Percentiles rank a stretch among this genome's conserved stretches.
Evolutionary conservation across 1,140 invertebrate species (phyloP).

Genomic region (Drosophila athabasca): DNA sequence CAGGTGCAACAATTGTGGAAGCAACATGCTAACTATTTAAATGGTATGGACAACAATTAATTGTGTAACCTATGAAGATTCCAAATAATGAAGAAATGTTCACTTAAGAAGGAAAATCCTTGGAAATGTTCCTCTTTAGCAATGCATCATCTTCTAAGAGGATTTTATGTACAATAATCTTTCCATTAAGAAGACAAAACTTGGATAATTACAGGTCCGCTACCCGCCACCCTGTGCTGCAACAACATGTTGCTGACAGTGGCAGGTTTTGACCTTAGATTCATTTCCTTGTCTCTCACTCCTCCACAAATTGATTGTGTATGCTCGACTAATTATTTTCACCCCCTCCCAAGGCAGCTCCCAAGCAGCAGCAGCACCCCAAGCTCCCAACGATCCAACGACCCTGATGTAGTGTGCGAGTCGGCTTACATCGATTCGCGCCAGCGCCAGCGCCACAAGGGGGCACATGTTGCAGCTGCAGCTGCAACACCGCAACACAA

Average conservation of each 20-base stretch:
- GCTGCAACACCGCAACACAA: too few relatives aligned
- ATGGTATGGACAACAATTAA: conserved; percentile 67
- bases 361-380: background rate
- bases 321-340: conserved; percentile 52
- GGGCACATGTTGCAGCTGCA: conserved; percentile 4
- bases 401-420: conserved; percentile 68
- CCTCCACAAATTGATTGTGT: conserved; percentile 61
- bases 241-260: conserved; percentile 2
- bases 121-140: too few relatives aligned
- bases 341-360: background rate
- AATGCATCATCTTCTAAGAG: too few relatives aligned
- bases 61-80: background rate
- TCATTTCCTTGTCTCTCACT: conserved; percentile 26
- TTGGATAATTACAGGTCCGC: too few relatives aligned
- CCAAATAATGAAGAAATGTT: too few relatives aligned
- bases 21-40: conserved; percentile 83
- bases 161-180: background rate
- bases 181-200: too few relatives aligned
- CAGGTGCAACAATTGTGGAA: conserved; percentile 83
- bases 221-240: too few relatives aligned
- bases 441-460: too few relatives aligned
- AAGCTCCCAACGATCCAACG: conserved; percentile 12
- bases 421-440: conserved; percentile 70
- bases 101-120: too few relatives aligned
- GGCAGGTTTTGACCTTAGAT: conserved; percentile 20